phyloP scores from a whole-genome alignment of 2,888 invertebrate species.

The Lysandra coridon region DNA sequence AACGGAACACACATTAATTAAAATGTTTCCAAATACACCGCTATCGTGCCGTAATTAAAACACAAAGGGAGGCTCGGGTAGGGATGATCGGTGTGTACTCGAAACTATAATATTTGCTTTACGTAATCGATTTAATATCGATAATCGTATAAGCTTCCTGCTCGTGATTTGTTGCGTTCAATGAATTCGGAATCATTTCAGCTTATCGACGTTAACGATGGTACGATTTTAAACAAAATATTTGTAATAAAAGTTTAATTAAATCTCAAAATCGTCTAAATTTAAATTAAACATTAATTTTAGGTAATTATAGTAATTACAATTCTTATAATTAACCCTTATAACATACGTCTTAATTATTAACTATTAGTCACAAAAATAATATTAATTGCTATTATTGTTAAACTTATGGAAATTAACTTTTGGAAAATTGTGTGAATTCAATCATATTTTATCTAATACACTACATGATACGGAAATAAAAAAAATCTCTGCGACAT shows the following conservation, averaged over 20 bases:
- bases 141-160: constrained; percentile 24
- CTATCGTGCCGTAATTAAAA: constrained; percentile 76
- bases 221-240: constrained; percentile 10
- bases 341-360: too few species aligned
- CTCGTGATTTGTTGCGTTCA: constrained; percentile 7
- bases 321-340: background rate
- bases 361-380: too few species aligned
- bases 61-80: constrained; percentile 66
- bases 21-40: constrained; percentile 73
- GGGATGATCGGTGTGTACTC: constrained; percentile 26
- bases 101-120: constrained; percentile 26
- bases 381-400: too few species aligned
- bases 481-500: background rate
- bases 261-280: background rate
- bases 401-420: too few species aligned
- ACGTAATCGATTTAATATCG: constrained; percentile 30
- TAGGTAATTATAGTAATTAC: background rate
- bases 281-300: too few species aligned
- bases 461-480: too few species aligned
- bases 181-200: constrained; percentile 20
- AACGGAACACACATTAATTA: constrained; percentile 73
- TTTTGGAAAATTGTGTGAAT: too few species aligned
- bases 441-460: too few species aligned
- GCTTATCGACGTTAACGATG: constrained; percentile 11
- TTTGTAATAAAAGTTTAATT: background rate